phyloP scores from a whole-genome alignment of 2,113 vertebrate genomes.

The Ariopsis seemanni region DNA sequence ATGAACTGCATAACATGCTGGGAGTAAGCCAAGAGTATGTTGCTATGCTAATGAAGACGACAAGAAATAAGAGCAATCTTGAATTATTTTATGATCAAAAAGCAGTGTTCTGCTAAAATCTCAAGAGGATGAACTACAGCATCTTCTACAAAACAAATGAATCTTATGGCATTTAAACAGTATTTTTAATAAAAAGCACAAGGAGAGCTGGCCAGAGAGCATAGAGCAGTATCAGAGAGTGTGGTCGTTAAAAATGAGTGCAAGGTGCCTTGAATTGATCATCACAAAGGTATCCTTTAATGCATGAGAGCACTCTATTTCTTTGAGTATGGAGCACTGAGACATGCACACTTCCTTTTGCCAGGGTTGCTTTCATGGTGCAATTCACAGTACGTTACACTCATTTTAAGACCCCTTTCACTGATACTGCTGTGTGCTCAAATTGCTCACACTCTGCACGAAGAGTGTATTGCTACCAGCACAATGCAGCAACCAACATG shows the following conservation, averaged over 20 bases:
- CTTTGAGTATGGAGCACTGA: background rate
- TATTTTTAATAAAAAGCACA: background rate
- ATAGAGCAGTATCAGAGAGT: background rate
- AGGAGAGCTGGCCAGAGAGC: background rate
- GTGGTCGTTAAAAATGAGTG: background rate
- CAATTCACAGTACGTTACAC: background rate
- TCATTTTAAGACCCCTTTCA: background rate
- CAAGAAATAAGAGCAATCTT: background rate
- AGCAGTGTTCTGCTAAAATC: background rate
- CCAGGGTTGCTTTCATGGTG: background rate
- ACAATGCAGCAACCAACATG: background rate
- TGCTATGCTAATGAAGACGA: background rate
- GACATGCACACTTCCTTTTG: background rate
- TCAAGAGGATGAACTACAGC: background rate
- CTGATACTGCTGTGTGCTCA: background rate
- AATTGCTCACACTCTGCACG: background rate
- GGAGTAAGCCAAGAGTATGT: background rate
- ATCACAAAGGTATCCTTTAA: background rate
- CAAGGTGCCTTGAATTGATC: background rate
- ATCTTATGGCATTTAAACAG: background rate
- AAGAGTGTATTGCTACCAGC: background rate
- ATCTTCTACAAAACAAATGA: background rate
- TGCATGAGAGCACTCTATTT: background rate
- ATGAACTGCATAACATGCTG: background rate
- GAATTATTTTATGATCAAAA: background rate